Evolutionary conservation across 2,797 vertebrate genomes (phyloP).

Genomic region (Chiloscyllium punctatum): DNA sequence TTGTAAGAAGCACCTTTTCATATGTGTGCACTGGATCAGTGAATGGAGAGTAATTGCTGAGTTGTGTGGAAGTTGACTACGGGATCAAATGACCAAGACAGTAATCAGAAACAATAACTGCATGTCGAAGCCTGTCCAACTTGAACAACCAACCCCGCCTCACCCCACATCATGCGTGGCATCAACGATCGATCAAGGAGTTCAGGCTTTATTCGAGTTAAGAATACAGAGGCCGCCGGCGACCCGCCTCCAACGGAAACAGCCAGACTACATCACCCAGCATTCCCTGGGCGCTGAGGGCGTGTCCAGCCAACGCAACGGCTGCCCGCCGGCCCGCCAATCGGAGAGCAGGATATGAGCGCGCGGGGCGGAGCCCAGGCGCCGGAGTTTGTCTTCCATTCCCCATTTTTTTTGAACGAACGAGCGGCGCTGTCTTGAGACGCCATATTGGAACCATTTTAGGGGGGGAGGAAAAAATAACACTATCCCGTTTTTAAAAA

Average conservation of each 20-base stretch:
- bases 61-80: not conserved
- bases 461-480: conserved; percentile 33
- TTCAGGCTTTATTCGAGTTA: not conserved
- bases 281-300: not conserved
- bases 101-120: too few relatives aligned
- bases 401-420: conserved; percentile 41
- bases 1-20: not conserved
- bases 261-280: conserved; percentile 55
- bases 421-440: conserved; percentile 65
- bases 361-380: not conserved
- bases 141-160: not conserved
- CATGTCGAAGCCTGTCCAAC: not conserved
- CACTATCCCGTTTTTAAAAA: conserved; percentile 40
- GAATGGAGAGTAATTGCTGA: not conserved
- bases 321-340: not conserved
- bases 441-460: conserved; percentile 89
- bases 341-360: not conserved
- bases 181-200: too few relatives aligned
- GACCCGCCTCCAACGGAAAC: not conserved
- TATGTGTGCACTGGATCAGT: not conserved
- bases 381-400: not conserved
- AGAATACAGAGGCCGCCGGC: not conserved
- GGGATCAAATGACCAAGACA: not conserved
- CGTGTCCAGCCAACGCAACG: not conserved
- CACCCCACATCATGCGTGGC: too few relatives aligned